phyloP scores from a whole-genome alignment of 2,888 invertebrate species.

The Netelia fuscicornis region DNA sequence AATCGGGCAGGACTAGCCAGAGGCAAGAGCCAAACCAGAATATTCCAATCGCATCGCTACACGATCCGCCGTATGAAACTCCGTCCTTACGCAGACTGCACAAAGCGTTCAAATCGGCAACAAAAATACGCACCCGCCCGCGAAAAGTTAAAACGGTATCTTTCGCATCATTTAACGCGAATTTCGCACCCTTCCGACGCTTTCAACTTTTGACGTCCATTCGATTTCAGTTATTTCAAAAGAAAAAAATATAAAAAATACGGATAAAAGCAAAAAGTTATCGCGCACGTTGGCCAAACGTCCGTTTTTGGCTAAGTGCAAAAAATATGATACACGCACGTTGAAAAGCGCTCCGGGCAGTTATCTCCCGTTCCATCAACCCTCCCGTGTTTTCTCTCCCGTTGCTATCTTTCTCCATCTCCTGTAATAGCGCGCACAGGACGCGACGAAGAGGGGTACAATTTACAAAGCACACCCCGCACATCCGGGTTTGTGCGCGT shows the following conservation, averaged over 20 bases:
- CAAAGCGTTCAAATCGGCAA: too few species aligned
- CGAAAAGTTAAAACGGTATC: background rate
- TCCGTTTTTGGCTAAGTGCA: background rate
- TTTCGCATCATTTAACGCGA: background rate
- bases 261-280: background rate
- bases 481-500: background rate
- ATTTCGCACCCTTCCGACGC: background rate
- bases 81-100: too few species aligned
- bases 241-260: background rate
- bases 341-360: slow-evolving; percentile 15
- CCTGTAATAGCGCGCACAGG: background rate
- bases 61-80: too few species aligned
- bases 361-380: background rate
- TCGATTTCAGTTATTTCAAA: background rate
- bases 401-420: background rate
- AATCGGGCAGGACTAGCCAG: too few species aligned
- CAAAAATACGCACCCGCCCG: background rate
- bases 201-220: slow-evolving; percentile 2
- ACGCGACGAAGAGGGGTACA: background rate
- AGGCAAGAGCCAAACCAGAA: too few species aligned
- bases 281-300: background rate
- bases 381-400: background rate
- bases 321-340: slow-evolving; percentile 1
- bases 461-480: slow-evolving; percentile 8
- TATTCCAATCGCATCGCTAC: too few species aligned